These are phyloP conservation scores for Drosophila falleni DNA, from an alignment of 2,888 invertebrate genomes.

Conservation along the genomic window DNA sequence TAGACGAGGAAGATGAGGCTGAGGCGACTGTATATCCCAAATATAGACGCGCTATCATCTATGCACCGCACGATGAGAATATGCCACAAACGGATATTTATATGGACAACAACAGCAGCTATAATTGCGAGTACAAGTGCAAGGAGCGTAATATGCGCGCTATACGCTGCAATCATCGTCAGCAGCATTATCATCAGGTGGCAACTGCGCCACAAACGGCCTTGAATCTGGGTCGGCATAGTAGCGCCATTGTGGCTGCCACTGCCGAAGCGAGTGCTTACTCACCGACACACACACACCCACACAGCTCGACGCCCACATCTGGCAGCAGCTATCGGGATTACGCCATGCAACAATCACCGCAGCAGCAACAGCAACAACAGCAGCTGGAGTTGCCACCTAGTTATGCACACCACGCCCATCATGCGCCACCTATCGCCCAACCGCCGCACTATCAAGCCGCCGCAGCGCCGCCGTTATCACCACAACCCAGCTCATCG, in stretches of 20 bases:
- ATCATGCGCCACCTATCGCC: conserved; percentile 33
- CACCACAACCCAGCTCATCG: conserved; percentile 68
- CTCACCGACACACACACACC: conserved; percentile 68
- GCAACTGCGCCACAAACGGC: conserved; percentile 72
- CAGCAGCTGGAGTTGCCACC: conserved; percentile 62
- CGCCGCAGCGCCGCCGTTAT: conserved; percentile 55
- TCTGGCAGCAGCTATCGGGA: conserved; percentile 45
- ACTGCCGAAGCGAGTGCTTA: conserved; percentile 72
- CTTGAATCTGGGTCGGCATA: conserved; percentile 77
- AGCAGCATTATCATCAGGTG: conserved; percentile 55
- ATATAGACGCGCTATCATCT: conserved; percentile 64
- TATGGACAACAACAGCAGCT: conserved; percentile 67
- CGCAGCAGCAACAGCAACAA: conserved; percentile 30
- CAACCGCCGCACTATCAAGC: conserved; percentile 65
- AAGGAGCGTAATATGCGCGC: conserved; percentile 82
- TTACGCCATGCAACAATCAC: conserved; percentile 58
- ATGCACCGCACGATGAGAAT: conserved; percentile 62
- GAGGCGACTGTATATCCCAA: conserved; percentile 50
- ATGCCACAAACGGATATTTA: conserved; percentile 54
- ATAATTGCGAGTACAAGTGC: conserved; percentile 83
- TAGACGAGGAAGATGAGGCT: conserved; percentile 36
- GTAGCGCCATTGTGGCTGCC: conserved; percentile 54
- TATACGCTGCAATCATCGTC: conserved; percentile 80
- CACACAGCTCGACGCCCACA: conserved; percentile 45
- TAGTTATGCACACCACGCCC: conserved; percentile 52